Percentiles rank a stretch among this genome's conserved stretches.
phyloP scores from a whole-genome alignment of 2,113 vertebrate genomes.

The Choloepus hoffmanni region DNA sequence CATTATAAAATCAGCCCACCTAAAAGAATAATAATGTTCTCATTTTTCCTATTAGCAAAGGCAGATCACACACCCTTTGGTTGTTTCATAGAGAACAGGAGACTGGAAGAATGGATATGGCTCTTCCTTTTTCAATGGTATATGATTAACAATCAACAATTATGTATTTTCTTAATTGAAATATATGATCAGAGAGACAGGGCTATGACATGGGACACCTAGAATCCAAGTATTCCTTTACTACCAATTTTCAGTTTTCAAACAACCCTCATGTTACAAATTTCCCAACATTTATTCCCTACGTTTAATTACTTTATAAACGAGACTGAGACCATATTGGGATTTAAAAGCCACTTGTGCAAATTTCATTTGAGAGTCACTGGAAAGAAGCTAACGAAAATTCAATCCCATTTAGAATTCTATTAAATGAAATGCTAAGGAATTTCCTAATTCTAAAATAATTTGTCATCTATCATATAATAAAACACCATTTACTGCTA shows the following conservation, averaged over 20 bases:
- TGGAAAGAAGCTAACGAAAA: not conserved
- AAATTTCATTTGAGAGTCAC: not conserved
- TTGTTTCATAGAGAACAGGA: not conserved
- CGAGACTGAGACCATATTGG: not conserved
- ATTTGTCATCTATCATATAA: not conserved
- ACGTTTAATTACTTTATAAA: not conserved
- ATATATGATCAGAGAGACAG: not conserved
- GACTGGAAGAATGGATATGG: too few relatives aligned
- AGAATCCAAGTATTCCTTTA: not conserved
- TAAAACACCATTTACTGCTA: not conserved
- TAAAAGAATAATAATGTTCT: not conserved
- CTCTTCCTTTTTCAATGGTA: not conserved
- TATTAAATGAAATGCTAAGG: not conserved
- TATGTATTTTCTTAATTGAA: not conserved
- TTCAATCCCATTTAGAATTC: not conserved
- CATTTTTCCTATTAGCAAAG: not conserved
- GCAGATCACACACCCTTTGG: not conserved
- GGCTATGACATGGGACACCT: accelerated
- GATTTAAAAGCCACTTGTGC: not conserved
- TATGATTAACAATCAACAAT: not conserved
- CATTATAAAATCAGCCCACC: not conserved
- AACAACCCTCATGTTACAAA: not conserved
- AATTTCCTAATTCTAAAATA: not conserved
- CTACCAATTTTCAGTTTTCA: not conserved
- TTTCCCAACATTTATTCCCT: not conserved